Evolutionary conservation across 2,113 vertebrate species (phyloP).

Genomic region (Catagonus wagneri): DNA sequence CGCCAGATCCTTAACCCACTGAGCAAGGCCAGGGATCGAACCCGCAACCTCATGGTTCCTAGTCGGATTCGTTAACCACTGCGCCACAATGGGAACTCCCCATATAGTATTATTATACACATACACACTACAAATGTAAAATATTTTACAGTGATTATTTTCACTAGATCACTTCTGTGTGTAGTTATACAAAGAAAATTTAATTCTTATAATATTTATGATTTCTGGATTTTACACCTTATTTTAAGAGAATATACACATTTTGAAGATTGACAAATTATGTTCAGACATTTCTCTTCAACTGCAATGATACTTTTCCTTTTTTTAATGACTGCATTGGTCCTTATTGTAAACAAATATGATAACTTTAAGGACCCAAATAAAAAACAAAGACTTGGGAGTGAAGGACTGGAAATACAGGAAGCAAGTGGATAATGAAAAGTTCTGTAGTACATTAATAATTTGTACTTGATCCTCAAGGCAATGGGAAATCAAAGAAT

Average conservation of each 20-base stretch:
- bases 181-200: constrained; percentile 19
- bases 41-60: no score
- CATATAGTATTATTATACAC: background rate
- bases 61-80: no score
- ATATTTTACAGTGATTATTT: background rate
- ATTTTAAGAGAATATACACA: background rate
- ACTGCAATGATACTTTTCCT: background rate
- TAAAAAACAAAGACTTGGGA: background rate
- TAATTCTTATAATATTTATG: background rate
- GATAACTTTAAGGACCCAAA: background rate
- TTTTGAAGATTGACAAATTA: constrained; percentile 24
- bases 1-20: no score
- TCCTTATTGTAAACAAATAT: background rate
- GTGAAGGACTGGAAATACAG: background rate
- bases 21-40: no score
- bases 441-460: background rate
- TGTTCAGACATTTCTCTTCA: constrained; percentile 23
- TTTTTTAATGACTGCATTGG: background rate
- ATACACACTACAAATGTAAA: background rate
- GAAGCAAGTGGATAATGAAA: background rate
- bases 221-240: background rate
- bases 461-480: background rate
- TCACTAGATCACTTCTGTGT: background rate
- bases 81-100: no score
- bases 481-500: background rate